phyloP scores from a whole-genome alignment of 2,888 invertebrate genomes.

The Aporophyla lueneburgensis region DNA sequence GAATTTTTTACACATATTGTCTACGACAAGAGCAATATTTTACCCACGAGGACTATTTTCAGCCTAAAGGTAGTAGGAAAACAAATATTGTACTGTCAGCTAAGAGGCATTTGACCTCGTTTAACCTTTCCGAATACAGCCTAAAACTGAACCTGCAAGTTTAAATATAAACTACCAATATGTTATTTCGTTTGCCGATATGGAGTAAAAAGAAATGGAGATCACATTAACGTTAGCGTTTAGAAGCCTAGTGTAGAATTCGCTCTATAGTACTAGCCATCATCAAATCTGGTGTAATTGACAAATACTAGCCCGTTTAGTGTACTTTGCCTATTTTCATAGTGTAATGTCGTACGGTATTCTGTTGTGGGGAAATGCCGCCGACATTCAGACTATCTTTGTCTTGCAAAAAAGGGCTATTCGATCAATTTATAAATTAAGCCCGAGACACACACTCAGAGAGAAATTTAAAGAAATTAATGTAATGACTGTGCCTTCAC shows the following conservation, averaged over 20 bases:
- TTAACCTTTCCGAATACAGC: neutral
- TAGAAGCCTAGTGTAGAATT: neutral
- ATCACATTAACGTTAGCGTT: too few relatives aligned
- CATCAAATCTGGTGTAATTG: neutral
- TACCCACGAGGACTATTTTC: neutral
- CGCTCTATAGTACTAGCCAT: neutral
- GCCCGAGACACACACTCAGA: too few relatives aligned
- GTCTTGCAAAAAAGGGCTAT: too few relatives aligned
- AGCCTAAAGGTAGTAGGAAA: neutral
- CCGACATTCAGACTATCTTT: too few relatives aligned
- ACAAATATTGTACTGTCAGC: neutral
- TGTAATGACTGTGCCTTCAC: too few relatives aligned
- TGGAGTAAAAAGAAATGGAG: neutral
- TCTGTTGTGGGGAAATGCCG: too few relatives aligned
- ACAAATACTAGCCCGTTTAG: neutral
- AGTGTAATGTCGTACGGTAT: too few relatives aligned
- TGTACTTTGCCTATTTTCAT: too few relatives aligned
- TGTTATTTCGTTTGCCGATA: constrained; percentile 5
- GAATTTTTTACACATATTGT: neutral
- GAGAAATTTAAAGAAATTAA: too few relatives aligned
- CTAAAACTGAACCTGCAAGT: constrained; percentile 23
- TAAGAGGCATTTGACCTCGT: constrained; percentile 1
- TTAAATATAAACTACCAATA: constrained; percentile 15
- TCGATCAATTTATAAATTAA: too few relatives aligned
- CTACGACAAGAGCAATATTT: neutral